Percentiles rank a stretch among this genome's conserved stretches.
These are phyloP conservation scores for Neocrepidodera transversa DNA, from an alignment of 2,888 invertebrate genomes.

Conservation along the genomic window DNA sequence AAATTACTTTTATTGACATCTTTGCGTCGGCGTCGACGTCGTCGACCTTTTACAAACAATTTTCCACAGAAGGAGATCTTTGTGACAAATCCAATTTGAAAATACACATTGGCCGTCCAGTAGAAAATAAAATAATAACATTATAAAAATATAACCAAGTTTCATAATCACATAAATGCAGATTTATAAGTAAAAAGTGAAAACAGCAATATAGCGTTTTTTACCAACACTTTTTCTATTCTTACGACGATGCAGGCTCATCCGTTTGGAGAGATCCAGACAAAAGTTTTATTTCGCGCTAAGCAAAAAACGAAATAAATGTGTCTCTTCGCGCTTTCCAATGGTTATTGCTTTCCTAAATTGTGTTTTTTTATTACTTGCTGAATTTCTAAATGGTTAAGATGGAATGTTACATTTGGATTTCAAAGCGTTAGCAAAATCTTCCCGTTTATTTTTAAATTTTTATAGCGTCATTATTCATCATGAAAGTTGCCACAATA, in stretches of 20 bases:
- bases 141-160: no score
- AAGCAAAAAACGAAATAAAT: constrained; percentile 29
- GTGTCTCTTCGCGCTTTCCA: constrained; percentile 31
- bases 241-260: constrained; percentile 15
- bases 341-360: constrained; percentile 36
- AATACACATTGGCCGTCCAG: no score
- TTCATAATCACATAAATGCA: not conserved
- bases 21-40: no score
- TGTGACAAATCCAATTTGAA: not conserved
- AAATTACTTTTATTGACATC: constrained; percentile 11
- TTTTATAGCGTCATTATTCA: no score
- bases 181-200: constrained; percentile 18
- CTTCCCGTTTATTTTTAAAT: not conserved
- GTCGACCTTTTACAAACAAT: constrained; percentile 9
- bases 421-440: not conserved
- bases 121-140: no score
- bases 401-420: constrained; percentile 17
- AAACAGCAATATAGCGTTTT: constrained; percentile 17
- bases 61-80: not conserved
- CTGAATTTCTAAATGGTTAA: constrained; percentile 31
- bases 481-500: no score
- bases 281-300: constrained; percentile 32
- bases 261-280: constrained; percentile 19
- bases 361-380: constrained; percentile 33
- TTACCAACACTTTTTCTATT: constrained; percentile 9